phyloP scores from a whole-genome alignment of 2,888 invertebrate genomes.

The Drosophila dives region DNA sequence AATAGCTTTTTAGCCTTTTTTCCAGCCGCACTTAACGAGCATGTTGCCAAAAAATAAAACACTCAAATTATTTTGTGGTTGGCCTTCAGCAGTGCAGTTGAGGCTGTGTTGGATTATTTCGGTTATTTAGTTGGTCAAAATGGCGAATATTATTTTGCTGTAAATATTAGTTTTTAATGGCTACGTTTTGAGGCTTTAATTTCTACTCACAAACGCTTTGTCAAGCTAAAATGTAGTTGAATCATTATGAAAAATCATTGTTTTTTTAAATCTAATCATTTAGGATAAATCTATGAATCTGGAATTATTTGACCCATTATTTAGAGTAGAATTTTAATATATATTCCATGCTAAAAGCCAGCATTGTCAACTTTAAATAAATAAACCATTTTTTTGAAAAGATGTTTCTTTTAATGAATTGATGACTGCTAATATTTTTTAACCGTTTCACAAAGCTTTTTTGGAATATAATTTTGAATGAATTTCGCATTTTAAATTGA shows the following conservation, averaged over 20 bases:
- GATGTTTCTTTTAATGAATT: no score
- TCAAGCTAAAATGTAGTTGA: not conserved
- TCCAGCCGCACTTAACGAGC: not conserved
- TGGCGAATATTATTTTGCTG: not conserved
- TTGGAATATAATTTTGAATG: no score
- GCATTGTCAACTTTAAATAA: not conserved
- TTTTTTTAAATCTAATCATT: not conserved
- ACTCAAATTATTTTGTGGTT: slow-evolving; percentile 13
- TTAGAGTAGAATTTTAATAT: not conserved
- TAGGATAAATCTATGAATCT: not conserved
- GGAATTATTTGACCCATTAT: not conserved
- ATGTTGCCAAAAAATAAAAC: slow-evolving; percentile 8
- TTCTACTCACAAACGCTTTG: not conserved
- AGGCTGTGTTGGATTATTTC: not conserved
- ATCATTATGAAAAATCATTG: not conserved
- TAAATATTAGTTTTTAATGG: not conserved
- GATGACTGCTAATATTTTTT: no score
- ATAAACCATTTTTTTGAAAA: not conserved
- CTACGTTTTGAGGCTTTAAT: not conserved
- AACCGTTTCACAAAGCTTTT: no score
- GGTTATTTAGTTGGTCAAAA: not conserved
- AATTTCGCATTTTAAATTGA: no score
- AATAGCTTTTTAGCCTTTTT: not conserved
- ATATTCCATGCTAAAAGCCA: not conserved
- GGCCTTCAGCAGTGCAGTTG: not conserved